Percentiles rank a stretch among this genome's conserved stretches.
Conservation (phyloP, 2,797 vertebrate genomes). For the Amblyraja radiata region DNA sequence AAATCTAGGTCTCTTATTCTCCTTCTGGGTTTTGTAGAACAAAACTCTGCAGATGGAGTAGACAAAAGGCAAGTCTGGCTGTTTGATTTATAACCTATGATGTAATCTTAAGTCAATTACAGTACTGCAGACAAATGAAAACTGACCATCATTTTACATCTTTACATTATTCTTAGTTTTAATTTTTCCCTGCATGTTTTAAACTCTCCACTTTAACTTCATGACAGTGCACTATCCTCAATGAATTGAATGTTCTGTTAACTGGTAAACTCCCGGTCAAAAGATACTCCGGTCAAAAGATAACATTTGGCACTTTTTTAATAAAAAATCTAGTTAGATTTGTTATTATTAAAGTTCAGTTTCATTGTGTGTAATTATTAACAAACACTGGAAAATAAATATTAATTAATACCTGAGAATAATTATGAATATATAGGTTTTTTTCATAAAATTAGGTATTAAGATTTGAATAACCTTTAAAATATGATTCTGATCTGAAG, state of each 20-base stretch:
- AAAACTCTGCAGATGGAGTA: background rate
- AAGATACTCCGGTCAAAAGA: background rate
- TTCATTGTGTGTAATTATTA: background rate
- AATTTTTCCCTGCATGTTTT: background rate
- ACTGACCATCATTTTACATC: background rate
- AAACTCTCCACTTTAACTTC: background rate
- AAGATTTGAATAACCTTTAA: background rate
- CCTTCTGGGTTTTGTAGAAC: background rate
- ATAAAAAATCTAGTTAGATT: background rate
- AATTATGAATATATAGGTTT: background rate
- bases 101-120: slow-evolving; percentile 19
- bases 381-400: background rate
- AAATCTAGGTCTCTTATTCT: slow-evolving; percentile 9
- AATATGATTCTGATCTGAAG: slow-evolving; percentile 1
- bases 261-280: background rate
- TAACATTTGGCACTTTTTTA: background rate
- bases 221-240: too few relatives aligned
- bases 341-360: background rate
- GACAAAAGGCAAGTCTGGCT: background rate
- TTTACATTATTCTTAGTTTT: background rate
- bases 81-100: slow-evolving; percentile 21
- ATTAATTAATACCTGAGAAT: slow-evolving; percentile 3
- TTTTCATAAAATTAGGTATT: background rate
- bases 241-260: background rate
- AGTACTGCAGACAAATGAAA: slow-evolving; percentile 7